phyloP scores from a whole-genome alignment of 2,113 vertebrate genomes.

The Brachionichthys hirsutus region DNA sequence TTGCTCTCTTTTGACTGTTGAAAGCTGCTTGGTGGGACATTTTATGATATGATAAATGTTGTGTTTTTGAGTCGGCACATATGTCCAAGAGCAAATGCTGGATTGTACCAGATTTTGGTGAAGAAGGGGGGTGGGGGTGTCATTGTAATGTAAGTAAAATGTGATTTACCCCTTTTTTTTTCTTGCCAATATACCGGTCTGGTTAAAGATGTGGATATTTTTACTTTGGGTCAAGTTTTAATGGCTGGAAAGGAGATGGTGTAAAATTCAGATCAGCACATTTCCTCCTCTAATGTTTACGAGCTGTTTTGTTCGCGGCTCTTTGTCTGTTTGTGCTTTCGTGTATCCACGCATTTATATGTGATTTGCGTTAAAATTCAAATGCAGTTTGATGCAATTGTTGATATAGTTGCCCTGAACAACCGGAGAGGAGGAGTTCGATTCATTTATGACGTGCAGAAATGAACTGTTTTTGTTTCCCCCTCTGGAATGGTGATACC shows the following conservation, averaged over 20 bases:
- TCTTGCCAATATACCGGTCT: neutral
- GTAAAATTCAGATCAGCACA: slow-evolving; percentile 24
- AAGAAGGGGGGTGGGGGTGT: slow-evolving; percentile 28
- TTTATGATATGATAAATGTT: slow-evolving; percentile 22
- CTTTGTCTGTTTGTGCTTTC: slow-evolving; percentile 26
- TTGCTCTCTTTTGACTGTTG: slow-evolving; percentile 1
- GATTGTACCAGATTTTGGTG: slow-evolving; percentile 52
- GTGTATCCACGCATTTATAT: slow-evolving; percentile 34
- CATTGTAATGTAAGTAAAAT: slow-evolving; percentile 27
- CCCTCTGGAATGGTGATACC: neutral
- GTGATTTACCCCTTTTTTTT: slow-evolving; percentile 1
- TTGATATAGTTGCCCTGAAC: no score
- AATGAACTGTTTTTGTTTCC: slow-evolving; percentile 8
- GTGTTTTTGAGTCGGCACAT: slow-evolving; percentile 31
- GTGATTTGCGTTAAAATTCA: slow-evolving; percentile 21
- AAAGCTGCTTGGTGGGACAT: slow-evolving; percentile 1
- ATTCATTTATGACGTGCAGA: neutral
- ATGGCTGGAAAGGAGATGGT: slow-evolving; percentile 2
- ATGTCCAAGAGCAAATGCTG: slow-evolving; percentile 42
- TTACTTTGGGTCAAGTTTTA: slow-evolving; percentile 3
- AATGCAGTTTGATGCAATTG: no score
- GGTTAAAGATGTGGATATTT: slow-evolving; percentile 21
- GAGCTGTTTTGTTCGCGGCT: slow-evolving; percentile 43
- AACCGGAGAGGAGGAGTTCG: neutral
- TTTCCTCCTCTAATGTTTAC: slow-evolving; percentile 60